Evolutionary conservation across 2,113 vertebrate genomes (phyloP).

Genomic region (Trochalopteron elliotii): DNA sequence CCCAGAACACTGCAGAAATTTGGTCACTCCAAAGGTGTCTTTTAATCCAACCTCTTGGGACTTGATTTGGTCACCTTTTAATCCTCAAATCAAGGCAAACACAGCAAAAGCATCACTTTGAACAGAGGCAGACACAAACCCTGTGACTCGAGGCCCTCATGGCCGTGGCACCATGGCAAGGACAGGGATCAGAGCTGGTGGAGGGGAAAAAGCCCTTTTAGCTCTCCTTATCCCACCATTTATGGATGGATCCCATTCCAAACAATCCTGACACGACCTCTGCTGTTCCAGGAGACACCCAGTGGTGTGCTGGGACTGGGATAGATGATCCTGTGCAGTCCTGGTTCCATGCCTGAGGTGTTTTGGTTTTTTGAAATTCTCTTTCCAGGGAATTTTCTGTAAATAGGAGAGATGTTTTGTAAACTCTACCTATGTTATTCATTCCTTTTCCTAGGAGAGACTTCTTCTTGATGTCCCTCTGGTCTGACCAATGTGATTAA

Average conservation of each 20-base stretch:
- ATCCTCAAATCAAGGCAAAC: neutral
- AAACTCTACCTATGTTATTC: too few species aligned
- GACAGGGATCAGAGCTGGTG: fast-evolving
- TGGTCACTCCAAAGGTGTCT: neutral
- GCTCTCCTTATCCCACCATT: neutral
- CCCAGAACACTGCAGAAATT: fast-evolving
- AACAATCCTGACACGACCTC: fast-evolving
- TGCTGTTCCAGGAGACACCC: neutral
- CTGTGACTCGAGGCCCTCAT: neutral
- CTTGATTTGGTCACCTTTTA: neutral
- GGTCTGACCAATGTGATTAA: too few species aligned
- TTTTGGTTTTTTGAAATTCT: too few species aligned
- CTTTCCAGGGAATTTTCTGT: too few species aligned
- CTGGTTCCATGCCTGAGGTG: too few species aligned
- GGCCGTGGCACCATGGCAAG: neutral
- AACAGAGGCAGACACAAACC: neutral
- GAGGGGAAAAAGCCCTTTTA: neutral
- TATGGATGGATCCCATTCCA: neutral
- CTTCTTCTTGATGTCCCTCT: too few species aligned
- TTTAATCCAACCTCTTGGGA: neutral
- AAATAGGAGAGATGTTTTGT: too few species aligned
- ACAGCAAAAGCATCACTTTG: fast-evolving
- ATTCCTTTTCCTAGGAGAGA: too few species aligned
- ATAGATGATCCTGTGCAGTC: too few species aligned
- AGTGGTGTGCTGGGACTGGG: too few species aligned